A percentile compares a stretch with the other conserved stretches of the same genome.
Evolutionary conservation across 1,140 invertebrate genomes (phyloP).

Genomic region (Protaetia brevitarsis): DNA sequence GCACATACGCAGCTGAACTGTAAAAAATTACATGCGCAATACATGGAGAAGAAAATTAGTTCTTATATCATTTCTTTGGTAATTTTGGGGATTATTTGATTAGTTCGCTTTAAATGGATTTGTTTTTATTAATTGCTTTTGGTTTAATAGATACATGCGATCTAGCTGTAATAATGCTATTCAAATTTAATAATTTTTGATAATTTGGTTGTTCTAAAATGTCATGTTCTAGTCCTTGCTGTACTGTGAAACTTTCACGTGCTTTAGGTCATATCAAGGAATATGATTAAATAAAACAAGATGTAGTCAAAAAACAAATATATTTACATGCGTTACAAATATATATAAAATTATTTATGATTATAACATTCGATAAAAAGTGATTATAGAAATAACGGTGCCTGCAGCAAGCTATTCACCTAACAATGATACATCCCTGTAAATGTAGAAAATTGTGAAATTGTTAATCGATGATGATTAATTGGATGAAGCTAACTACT

Average conservation of each 20-base stretch:
- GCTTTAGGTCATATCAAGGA: not conserved
- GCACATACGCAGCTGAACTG: not conserved
- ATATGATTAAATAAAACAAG: slow-evolving; percentile 13
- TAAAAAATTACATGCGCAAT: not conserved
- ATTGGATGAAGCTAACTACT: not conserved
- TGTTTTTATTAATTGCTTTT: too few species aligned
- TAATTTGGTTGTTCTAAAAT: slow-evolving; percentile 18
- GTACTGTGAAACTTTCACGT: too few species aligned
- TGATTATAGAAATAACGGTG: too few species aligned
- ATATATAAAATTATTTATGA: not conserved
- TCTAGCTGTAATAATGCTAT: too few species aligned
- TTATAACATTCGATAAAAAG: not conserved
- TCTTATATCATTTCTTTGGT: too few species aligned
- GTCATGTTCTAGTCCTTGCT: slow-evolving; percentile 9
- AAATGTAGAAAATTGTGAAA: slow-evolving; percentile 1
- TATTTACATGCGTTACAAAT: slow-evolving; percentile 10
- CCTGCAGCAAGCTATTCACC: not conserved
- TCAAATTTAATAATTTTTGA: not conserved
- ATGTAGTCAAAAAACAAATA: not conserved
- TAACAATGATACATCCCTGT: slow-evolving; percentile 7
- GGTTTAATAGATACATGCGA: too few species aligned
- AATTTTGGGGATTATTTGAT: too few species aligned
- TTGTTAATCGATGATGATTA: not conserved
- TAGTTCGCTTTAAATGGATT: too few species aligned
- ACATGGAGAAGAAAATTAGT: too few species aligned